Evolutionary conservation across 2,888 invertebrate species (phyloP), one percentile per base, ranked within the genome.

Genomic region (Caenorhabditis japonica): DNA sequence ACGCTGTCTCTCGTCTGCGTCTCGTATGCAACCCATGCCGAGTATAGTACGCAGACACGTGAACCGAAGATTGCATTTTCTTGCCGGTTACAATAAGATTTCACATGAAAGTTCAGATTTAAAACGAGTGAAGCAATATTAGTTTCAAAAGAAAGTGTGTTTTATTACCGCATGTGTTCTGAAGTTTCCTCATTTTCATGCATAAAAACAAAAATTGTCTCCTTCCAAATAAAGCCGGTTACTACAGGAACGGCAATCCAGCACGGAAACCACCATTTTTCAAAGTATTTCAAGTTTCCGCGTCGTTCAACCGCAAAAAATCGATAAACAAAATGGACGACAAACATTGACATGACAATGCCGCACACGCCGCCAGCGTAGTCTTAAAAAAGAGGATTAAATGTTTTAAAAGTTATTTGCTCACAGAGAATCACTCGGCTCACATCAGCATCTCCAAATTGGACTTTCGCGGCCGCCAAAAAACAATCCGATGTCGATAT

Each of bases 291-390:
- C 10, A 68, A 38, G 2, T 46, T 41, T 12, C 68, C 68, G 13
- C 43, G 30, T 21, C 68, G n/a, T 39, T 59, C 52, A 7, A 68
- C 10, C 12, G 68, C 68, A 15, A 52, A 68, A 19, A 36, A 68
- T 30, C 68, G 51, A 12, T 39, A 68, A 4, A 68, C 30, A 39
- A 68, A 68, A 38, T 68, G 68, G 12, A 68, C 44, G 2, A 59
- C 68, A 25, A 58, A 59, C 49, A 59, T 59, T 10, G 58, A 53
- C 52, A 53, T 53, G 10, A 59, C 52, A 17, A 68, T 46, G 2
- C 68, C 68, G 46, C 59, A 68, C 44, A 59, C 46, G 4, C 59
- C 68, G 23, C 68, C 59, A 10, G 44, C 51, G 17, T 53, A 51
- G 34, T 59, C 58, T 56, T 19, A 3, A 56, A 56, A 15, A n/a